These are phyloP conservation scores for Anaspis maculata DNA, from an alignment of 2,888 invertebrate species.

Conservation along the genomic window DNA sequence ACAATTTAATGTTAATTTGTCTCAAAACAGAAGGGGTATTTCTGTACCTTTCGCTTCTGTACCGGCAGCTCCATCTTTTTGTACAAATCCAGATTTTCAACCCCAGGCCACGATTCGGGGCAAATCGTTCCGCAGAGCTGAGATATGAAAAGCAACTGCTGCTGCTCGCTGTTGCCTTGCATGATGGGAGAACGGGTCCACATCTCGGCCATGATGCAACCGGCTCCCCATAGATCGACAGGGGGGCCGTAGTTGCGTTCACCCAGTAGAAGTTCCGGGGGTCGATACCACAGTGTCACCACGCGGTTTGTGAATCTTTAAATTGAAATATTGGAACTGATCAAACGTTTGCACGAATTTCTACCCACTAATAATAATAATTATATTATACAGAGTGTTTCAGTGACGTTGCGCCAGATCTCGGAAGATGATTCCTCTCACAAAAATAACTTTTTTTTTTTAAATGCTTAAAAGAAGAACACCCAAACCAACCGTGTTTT, in stretches of 20 bases:
- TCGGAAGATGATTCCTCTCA: too few species aligned
- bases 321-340: too few species aligned
- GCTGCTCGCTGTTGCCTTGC: slow-evolving; percentile 95
- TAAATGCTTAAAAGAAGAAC: too few species aligned
- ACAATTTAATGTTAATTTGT: background rate
- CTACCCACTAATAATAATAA: too few species aligned
- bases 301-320: slow-evolving; percentile 97
- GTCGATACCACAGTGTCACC: slow-evolving; percentile 92
- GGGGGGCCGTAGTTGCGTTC: slow-evolving; percentile 94
- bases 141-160: slow-evolving; percentile 89
- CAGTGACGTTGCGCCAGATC: too few species aligned
- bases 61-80: slow-evolving; percentile 81
- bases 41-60: slow-evolving; percentile 72
- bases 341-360: too few species aligned
- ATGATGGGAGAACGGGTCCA: slow-evolving; percentile 94
- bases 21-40: background rate
- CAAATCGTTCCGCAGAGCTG: slow-evolving; percentile 95
- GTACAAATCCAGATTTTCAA: slow-evolving; percentile 80
- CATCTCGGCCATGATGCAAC: slow-evolving; percentile 99
- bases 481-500: too few species aligned
- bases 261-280: slow-evolving; percentile 62
- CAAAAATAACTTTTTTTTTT: too few species aligned
- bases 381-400: too few species aligned
- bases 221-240: slow-evolving; percentile 95
- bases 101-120: slow-evolving; percentile 88